These are phyloP conservation scores for Psilopogon haemacephalus DNA, from an alignment of 2,113 vertebrate genomes.

Conservation along the genomic window DNA sequence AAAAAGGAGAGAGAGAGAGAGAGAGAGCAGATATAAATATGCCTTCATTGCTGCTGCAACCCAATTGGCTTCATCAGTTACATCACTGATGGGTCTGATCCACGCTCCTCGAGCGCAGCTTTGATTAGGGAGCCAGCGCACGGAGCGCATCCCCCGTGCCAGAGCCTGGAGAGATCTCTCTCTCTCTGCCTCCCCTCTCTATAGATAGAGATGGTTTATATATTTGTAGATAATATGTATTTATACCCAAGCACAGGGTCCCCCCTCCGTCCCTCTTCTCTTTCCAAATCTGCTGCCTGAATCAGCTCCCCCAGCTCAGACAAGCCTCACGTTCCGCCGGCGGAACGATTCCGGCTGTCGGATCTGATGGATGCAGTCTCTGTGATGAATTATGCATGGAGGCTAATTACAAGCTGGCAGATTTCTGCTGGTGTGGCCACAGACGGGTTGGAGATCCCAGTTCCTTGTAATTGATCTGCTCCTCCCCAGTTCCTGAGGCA, in stretches of 20 bases:
- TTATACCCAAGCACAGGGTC: neutral
- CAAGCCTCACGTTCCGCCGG: constrained; percentile 52
- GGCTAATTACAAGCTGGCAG: constrained; percentile 72
- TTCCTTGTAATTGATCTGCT: constrained; percentile 8
- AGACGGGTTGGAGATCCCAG: neutral
- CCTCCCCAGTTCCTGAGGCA: neutral
- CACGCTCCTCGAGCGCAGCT: neutral
- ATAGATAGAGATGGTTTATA: neutral
- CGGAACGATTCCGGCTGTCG: constrained; percentile 52
- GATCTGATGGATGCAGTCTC: constrained; percentile 8
- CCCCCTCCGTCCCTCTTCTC: neutral
- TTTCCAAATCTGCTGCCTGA: neutral
- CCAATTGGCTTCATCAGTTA: constrained; percentile 50
- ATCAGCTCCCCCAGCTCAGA: constrained; percentile 43
- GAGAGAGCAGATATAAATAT: constrained; percentile 50
- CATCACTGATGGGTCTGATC: constrained; percentile 41
- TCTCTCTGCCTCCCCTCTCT: no score
- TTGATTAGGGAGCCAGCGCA: neutral
- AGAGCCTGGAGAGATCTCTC: neutral
- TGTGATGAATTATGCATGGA: constrained; percentile 70
- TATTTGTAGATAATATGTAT: neutral
- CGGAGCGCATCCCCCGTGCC: neutral
- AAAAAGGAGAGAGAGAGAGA: neutral
- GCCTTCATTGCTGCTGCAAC: constrained; percentile 16
- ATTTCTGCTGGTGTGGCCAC: neutral